Conservation (phyloP, 1,140 invertebrate species). For the Himalopsyche phryganea region DNA sequence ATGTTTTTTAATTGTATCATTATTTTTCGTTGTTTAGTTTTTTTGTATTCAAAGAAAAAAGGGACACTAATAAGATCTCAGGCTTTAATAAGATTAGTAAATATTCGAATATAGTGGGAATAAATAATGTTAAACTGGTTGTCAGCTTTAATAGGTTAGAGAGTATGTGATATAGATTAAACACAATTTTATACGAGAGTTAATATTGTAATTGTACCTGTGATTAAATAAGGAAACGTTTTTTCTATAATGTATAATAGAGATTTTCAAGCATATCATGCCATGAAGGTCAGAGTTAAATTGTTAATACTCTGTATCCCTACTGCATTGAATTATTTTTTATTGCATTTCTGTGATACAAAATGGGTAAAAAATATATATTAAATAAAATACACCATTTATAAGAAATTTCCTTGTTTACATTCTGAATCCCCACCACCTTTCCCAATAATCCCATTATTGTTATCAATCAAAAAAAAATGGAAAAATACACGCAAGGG, state of each 20-base stretch:
- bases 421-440: slow-evolving; percentile 5
- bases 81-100: slow-evolving; percentile 27
- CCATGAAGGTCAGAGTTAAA: background rate
- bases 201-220: slow-evolving; percentile 30
- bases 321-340: slow-evolving; percentile 18
- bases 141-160: slow-evolving; percentile 31
- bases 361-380: slow-evolving; percentile 24
- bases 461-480: too few relatives aligned
- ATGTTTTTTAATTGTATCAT: slow-evolving; percentile 5
- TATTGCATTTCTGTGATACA: slow-evolving; percentile 13
- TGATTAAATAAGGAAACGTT: slow-evolving; percentile 17
- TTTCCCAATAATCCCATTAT: background rate
- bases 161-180: slow-evolving; percentile 29
- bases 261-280: too few relatives aligned
- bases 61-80: slow-evolving; percentile 23
- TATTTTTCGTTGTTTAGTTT: slow-evolving; percentile 8
- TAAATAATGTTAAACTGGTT: background rate
- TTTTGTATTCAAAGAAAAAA: slow-evolving; percentile 4
- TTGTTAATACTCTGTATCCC: background rate
- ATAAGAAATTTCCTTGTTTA: slow-evolving; percentile 17
- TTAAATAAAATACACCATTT: slow-evolving; percentile 22
- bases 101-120: background rate
- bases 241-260: background rate
- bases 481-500: too few relatives aligned
- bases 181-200: slow-evolving; percentile 22